These are phyloP conservation scores for Cryptotis parvus DNA, from an alignment of 2,113 vertebrate genomes.

Conservation along the genomic window DNA sequence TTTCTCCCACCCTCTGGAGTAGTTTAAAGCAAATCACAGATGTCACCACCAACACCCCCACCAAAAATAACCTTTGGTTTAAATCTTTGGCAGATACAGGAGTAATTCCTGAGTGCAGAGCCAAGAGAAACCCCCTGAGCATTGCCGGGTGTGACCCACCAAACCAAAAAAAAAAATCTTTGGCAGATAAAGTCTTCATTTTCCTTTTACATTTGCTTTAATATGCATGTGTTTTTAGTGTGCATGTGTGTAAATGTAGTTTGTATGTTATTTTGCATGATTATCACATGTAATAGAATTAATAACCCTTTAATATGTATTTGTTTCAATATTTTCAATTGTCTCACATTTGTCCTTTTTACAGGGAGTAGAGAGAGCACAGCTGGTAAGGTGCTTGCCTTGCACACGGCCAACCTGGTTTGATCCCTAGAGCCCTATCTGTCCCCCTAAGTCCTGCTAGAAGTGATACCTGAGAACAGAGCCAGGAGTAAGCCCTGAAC, in stretches of 20 bases:
- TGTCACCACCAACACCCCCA: not conserved
- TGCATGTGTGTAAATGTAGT: too few relatives aligned
- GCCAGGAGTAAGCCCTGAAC: too few relatives aligned
- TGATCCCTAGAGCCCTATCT: too few relatives aligned
- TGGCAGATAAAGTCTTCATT: not conserved
- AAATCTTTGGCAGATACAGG: slow-evolving; percentile 5
- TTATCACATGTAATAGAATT: not conserved
- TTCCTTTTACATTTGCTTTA: not conserved
- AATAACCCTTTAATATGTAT: not conserved
- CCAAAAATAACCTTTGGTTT: not conserved
- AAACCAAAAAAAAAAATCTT: not conserved
- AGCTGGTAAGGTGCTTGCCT: too few relatives aligned
- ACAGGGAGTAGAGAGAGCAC: not conserved
- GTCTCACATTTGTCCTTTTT: not conserved
- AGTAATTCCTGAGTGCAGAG: too few relatives aligned
- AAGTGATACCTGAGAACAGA: too few relatives aligned
- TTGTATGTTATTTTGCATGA: not conserved
- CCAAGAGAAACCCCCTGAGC: too few relatives aligned
- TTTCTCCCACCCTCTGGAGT: not conserved
- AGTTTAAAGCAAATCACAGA: not conserved
- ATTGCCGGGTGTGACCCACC: too few relatives aligned
- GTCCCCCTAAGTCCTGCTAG: too few relatives aligned
- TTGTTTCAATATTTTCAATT: not conserved
- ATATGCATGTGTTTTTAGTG: too few relatives aligned
- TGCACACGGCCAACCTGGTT: too few relatives aligned